Conservation (phyloP, 2,888 invertebrate genomes). For the Galerucella nymphaeae region DNA sequence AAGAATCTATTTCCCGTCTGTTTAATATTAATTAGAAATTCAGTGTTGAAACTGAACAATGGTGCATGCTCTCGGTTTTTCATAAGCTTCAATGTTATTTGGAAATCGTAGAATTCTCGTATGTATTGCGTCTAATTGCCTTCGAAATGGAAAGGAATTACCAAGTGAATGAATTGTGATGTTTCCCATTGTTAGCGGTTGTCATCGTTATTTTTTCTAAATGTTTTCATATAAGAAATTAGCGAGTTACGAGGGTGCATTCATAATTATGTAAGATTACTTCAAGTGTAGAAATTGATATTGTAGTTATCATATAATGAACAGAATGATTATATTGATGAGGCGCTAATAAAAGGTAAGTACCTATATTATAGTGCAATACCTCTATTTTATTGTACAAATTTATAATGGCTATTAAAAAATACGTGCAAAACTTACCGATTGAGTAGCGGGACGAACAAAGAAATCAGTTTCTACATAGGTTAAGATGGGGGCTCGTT, state of each 20-base stretch:
- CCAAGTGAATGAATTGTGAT: background rate
- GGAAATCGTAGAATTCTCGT: constrained; percentile 10
- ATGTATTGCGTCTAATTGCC: background rate
- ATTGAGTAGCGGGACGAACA: constrained; percentile 6
- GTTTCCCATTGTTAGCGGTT: background rate
- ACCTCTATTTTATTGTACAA: no score
- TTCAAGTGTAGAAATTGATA: no score
- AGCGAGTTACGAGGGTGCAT: background rate
- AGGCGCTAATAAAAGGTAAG: no score
- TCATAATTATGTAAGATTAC: no score
- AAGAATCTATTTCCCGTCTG: background rate
- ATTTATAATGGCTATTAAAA: background rate
- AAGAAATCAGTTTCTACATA: constrained; percentile 22
- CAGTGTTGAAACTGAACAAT: constrained; percentile 12
- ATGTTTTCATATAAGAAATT: background rate
- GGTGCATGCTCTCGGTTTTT: constrained; percentile 5
- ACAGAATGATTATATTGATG: no score
- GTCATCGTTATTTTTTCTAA: background rate
- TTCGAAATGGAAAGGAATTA: constrained; percentile 1
- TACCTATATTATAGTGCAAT: no score
- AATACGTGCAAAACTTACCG: constrained; percentile 9
- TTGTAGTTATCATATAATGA: no score
- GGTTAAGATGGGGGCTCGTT: constrained; percentile 6
- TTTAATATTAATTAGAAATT: constrained; percentile 15
- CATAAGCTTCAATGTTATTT: background rate